Evolutionary conservation across 2,888 invertebrate genomes (phyloP).

Genomic region (Adelognathus sp.): DNA sequence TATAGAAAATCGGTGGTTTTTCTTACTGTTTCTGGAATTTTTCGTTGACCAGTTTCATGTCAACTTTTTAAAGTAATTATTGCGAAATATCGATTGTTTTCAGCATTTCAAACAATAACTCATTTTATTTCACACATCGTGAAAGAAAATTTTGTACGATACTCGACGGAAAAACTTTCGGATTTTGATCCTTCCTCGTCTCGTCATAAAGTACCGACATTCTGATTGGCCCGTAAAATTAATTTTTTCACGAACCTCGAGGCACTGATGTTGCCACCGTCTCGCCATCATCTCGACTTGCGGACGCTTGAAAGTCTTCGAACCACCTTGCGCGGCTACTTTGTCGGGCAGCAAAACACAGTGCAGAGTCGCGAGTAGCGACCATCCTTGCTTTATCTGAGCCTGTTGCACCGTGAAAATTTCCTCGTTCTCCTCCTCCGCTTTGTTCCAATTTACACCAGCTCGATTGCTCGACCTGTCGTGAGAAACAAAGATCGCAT

Average conservation of each 20-base stretch:
- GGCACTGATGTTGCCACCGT: constrained; percentile 99
- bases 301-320: constrained; percentile 94
- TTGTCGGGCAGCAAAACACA: constrained; percentile 98
- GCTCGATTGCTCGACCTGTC: constrained; percentile 85
- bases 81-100: no score
- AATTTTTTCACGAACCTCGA: constrained; percentile 86
- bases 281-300: constrained; percentile 98
- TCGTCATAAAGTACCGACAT: no score
- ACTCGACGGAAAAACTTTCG: no score
- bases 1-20: no score
- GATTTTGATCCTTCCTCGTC: no score
- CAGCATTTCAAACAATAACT: no score
- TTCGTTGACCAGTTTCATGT: no score
- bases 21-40: no score
- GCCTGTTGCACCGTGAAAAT: constrained; percentile 93
- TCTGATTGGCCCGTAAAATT: background rate
- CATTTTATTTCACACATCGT: no score
- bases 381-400: constrained; percentile 99
- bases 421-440: constrained; percentile 92
- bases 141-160: background rate
- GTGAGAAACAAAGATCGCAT: background rate
- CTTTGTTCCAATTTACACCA: constrained; percentile 86
- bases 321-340: constrained; percentile 87
- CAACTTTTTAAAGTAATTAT: no score
- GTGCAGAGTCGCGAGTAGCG: constrained; percentile 96